Evolutionary conservation across 1,140 invertebrate genomes (phyloP).

Genomic region (Nebria ingens): DNA sequence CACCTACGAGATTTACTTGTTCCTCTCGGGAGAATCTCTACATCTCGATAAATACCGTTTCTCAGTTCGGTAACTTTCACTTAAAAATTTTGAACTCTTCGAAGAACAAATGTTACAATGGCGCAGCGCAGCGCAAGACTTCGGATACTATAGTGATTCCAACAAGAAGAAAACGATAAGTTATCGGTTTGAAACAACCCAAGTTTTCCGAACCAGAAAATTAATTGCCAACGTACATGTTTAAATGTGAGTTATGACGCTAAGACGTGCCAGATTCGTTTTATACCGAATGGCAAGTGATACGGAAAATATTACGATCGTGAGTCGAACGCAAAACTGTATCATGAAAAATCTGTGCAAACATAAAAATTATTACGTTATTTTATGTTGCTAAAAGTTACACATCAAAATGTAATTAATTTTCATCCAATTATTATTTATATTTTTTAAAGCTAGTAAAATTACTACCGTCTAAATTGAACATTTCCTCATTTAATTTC

Average conservation of each 20-base stretch:
- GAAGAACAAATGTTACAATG: conserved; percentile 3
- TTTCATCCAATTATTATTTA: too few relatives aligned
- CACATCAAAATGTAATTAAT: too few relatives aligned
- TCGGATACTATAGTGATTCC: too few relatives aligned
- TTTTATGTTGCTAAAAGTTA: not conserved
- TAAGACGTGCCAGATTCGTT: not conserved
- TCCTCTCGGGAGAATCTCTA: not conserved
- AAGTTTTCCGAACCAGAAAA: conserved; percentile 4
- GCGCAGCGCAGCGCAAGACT: too few relatives aligned
- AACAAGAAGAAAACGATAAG: not conserved
- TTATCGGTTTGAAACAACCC: conserved; percentile 7
- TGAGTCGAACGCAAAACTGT: too few relatives aligned
- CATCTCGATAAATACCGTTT: conserved; percentile 4
- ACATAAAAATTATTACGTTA: not conserved
- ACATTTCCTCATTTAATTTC: too few relatives aligned
- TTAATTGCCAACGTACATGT: conserved; percentile 4
- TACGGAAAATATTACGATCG: not conserved
- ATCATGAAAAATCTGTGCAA: not conserved
- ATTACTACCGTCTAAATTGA: too few relatives aligned
- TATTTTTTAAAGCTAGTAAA: too few relatives aligned
- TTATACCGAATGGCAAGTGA: not conserved
- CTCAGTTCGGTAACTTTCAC: conserved; percentile 7
- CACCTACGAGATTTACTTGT: not conserved
- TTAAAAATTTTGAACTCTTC: conserved; percentile 4
- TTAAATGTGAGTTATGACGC: conserved; percentile 1